Percentiles rank a stretch among this genome's conserved stretches.
Conservation (phyloP, 2,797 vertebrate genomes). For the Typhlichthys subterraneus region DNA sequence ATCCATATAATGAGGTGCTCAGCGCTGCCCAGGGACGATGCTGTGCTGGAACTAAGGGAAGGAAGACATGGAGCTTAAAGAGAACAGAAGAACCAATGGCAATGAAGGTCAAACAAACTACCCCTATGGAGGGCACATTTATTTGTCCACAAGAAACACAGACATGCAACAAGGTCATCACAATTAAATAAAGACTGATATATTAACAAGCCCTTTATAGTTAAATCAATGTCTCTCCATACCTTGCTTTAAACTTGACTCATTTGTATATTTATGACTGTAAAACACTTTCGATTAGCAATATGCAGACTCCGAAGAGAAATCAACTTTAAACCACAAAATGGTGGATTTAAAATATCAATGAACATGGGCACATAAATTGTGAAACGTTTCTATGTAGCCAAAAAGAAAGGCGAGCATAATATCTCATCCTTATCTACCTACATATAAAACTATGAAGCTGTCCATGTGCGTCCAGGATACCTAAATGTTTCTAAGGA, state of each 20-base stretch:
- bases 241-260: slow-evolving; percentile 54
- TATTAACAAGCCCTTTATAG: slow-evolving; percentile 84
- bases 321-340: slow-evolving; percentile 40
- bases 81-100: slow-evolving; percentile 27
- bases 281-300: slow-evolving; percentile 47
- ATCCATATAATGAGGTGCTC: slow-evolving; percentile 46
- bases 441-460: slow-evolving; percentile 33
- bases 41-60: slow-evolving; percentile 1
- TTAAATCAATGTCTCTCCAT: slow-evolving; percentile 70
- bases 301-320: slow-evolving; percentile 49
- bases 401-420: slow-evolving; percentile 43
- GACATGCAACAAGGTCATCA: slow-evolving; percentile 85
- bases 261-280: slow-evolving; percentile 26
- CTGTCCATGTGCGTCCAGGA: slow-evolving; percentile 31
- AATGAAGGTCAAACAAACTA: slow-evolving; percentile 67
- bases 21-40: slow-evolving; percentile 16
- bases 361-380: slow-evolving; percentile 60
- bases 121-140: slow-evolving; percentile 72
- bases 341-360: slow-evolving; percentile 39
- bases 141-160: slow-evolving; percentile 83
- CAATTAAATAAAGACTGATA: slow-evolving; percentile 79
- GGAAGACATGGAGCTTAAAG: slow-evolving; percentile 17
- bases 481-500: slow-evolving; percentile 49
- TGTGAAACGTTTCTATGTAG: slow-evolving; percentile 44
- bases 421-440: slow-evolving; percentile 33